Evolutionary conservation across 2,797 vertebrate species (phyloP), one percentile per base, ranked within the genome.

Genomic region (Helarctos malayanus): DNA sequence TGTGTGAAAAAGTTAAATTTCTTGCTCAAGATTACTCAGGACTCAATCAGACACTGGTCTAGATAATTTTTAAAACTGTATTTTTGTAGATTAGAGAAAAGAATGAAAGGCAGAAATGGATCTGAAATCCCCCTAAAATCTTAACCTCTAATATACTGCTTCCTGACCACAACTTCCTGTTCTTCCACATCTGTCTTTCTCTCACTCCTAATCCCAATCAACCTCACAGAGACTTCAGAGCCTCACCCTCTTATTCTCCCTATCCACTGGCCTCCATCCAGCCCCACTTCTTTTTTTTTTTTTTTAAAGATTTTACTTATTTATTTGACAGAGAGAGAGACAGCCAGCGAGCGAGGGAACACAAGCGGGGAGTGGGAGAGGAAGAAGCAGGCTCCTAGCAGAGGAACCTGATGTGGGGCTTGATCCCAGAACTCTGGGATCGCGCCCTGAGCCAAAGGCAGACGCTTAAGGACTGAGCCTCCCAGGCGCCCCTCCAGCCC

Each of bases 11-110:
- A 92, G 45, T 71, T 90, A 80, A 79, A 75, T 82, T 85, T 94
- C 73, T 94, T 95, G 56, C 21, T 82, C 21, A 49, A 11, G 29
- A 91, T 89, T 65, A 89, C 32, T 95, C 61, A 38, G n/a, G 78
- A 92, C 29, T 73, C 91, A 94, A 61, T 35, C 78, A 87, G 25
- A 92, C 38, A 41, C 13, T 27, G 5, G 35, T 93, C 41, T 90
- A 54, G 29, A 65, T 92, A 35, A 90, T 35, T 92, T 29, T 78
- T 85, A 75, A 90, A 54, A 59, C 75, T 97, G 9, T 75, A 38
- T 61, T 90, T 92, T 94, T 75, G 56, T 59, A 78, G 90, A 79
- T 79, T 73, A 91, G 52, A 89, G 71, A 79, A 13, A 87, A 10
- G 47, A 91, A 75, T 75, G 69, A 91, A 57, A 89, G 71, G 73